Base-by-base conservation (phyloP, 2,888 invertebrate species). In the Phania funesta region DNA sequence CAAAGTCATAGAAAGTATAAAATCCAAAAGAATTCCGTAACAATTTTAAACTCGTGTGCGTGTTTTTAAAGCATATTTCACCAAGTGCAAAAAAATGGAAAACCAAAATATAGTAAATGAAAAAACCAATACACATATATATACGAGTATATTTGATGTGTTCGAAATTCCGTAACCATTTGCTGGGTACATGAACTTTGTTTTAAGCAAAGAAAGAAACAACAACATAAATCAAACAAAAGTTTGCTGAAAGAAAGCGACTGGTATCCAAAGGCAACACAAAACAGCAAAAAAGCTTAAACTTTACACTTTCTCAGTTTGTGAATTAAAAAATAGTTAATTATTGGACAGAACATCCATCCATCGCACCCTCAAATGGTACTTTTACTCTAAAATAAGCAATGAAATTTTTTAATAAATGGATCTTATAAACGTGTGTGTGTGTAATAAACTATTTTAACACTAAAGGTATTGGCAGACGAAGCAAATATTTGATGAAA, bases 121-220 rank as follows among this genome's bases (percentile, higher is more conserved):
- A n/a, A n/a, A n/a, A n/a, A n/a, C n/a, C n/a, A n/a, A n/a, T n/a
- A n/a, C n/a, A n/a, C n/a, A n/a, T n/a, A n/a, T 6, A 6, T 2
- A 13, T n/a, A 38, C n/a, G 29, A 50, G 11, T 52, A 16, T 29
- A 18, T 67, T 60, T 67, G 32, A 35, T 48, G 60, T 64, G 74
- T 81, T 76, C 46, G 67, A 54, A 81, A 75, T 44, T 50, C 60
- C 76, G 67, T 81, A 71, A 67, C 76, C 65, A 76, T 48, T 3
- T 11, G n/a, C 22, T 54, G 29, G 60, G 67, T 73, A 41, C 41
- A 54, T 73, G 76, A 73, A 76, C 71, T 71, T 71, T 60, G n/a
- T n/a, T n/a, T n/a, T n/a, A n/a, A n/a, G n/a, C n/a, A 48, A 26
- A 46, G n/a, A 3, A 67, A 44, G 24, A 44, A 50, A 24, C 11